Base-by-base conservation (phyloP, 92 coral and sea anemone genomes). In the Micromussa lordhowensis region DNA sequence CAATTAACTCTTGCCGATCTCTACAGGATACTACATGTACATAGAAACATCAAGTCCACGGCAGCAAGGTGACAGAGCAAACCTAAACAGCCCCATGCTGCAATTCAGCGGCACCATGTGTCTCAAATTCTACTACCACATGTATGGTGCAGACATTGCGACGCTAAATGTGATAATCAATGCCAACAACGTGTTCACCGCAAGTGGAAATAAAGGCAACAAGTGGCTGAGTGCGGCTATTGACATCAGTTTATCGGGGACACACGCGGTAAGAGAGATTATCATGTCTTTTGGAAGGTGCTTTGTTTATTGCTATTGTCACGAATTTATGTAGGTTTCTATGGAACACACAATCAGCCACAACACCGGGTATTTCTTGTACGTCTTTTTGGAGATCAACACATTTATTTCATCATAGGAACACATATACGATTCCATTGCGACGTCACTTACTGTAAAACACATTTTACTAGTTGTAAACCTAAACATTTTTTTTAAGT, bases 21-120 rank as follows among this genome's bases (percentile, higher is more conserved):
- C 28, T 72, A 15, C 26, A 91, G 93, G 93, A 72, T 91, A 85
- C 58, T 91, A 86, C 68, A 66, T 86, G 82, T 86, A 91, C 80
- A 69, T 86, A 44, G 93, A 91, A 73, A 86, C 93, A 13, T 86
- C 87, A 30, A 22, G 29, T 26, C 93, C 93, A 11, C 85, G 93
- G 40, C 24, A 30, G 15, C 31, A 13, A 38, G 86, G 82, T 29
- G 90, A 91, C 17, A 38, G 30, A 2, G 93, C 93, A 1, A 80
- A 55, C 29, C 54, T 91, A 38, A 70, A 49, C 57, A 73, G 70
- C 10, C 90, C 93, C 10, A 40, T 68, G 22, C 36, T 91, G n/a
- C 7, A 53, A 61, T 63, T 35, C 55, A 63, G 79, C 22, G 79
- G 79, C 4, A 55, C 22, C 30, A 91, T 54, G 72, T 91, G 93